These are phyloP conservation scores for Philonicus albiceps DNA, from an alignment of 2,888 invertebrate species.

Conservation along the genomic window DNA sequence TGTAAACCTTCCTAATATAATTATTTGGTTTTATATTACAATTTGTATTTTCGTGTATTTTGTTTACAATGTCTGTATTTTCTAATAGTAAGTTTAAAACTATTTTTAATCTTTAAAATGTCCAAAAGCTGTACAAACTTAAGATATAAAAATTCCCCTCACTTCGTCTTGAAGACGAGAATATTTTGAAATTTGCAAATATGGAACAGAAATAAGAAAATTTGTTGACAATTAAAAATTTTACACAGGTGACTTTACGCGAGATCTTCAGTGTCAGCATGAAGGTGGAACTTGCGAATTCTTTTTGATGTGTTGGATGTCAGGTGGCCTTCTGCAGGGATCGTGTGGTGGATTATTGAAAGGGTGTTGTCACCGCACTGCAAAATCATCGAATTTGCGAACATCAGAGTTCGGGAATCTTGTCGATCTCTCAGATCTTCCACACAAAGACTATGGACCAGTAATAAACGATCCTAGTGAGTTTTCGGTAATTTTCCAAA, in stretches of 20 bases:
- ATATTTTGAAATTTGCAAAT: too few relatives aligned
- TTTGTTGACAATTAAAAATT: neutral
- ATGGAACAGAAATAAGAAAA: neutral
- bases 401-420: slow-evolving; percentile 73
- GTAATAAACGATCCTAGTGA: slow-evolving; percentile 82
- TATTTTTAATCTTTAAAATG: too few relatives aligned
- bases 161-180: too few relatives aligned
- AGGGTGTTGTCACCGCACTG: slow-evolving; percentile 85
- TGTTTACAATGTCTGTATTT: too few relatives aligned
- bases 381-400: slow-evolving; percentile 72
- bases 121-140: too few relatives aligned
- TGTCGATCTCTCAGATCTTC: slow-evolving; percentile 68
- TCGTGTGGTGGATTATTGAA: slow-evolving; percentile 83
- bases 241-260: slow-evolving; percentile 59
- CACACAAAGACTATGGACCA: slow-evolving; percentile 72
- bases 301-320: slow-evolving; percentile 91
- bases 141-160: too few relatives aligned
- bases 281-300: slow-evolving; percentile 85
- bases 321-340: slow-evolving; percentile 85
- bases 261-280: slow-evolving; percentile 63
- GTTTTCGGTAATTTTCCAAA: slow-evolving; percentile 58
- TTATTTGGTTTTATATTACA: too few relatives aligned
- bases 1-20: too few relatives aligned
- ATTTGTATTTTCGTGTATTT: too few relatives aligned
- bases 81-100: too few relatives aligned